Base-by-base conservation (phyloP, 2,797 vertebrate species). In the Psittacula derbiana region DNA sequence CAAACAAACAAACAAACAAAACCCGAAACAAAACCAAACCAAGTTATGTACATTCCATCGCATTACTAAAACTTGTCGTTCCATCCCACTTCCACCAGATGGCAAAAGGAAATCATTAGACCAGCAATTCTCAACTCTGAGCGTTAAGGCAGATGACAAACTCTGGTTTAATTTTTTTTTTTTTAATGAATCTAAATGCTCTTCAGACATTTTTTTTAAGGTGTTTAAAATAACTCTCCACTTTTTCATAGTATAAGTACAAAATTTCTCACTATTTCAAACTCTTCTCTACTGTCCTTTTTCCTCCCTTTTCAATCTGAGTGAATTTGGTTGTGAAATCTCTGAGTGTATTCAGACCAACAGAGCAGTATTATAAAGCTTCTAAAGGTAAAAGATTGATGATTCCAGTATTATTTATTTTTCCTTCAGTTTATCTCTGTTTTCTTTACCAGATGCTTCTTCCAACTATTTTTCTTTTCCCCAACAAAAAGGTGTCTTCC, bases 61-160 rank as follows among this genome's bases (percentile, higher is more conserved):
- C 27, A 2, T 38, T 60, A n/a, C 20, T 62, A 33, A 28, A 62
- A 47, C 50, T 17, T 46, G 78, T 91, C 25, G 74, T 62, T 94
- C 72, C 50, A 72, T 6, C 1, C 25, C 18, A 33, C 30, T 64
- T 70, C 91, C 96, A 95, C 71, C 46, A 96, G 96, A 86, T 91
- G 95, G 96, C 96, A 93, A 74, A 75, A 83, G 16, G 53, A 58
- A 64, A 92, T 64, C 60, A 64, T 46, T 41, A 73, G 9, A 70
- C 7, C 33, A 83, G 24, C n/a, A 86, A 86, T 74, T 44, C 46
- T 84, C 18, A 66, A 15, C 55, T 72, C 11, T 58, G 30, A 72
- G 15, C 8, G 11, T 24, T 19, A 66, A 67, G 10, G 12, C 4
- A 62, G 23, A 33, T 10, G 8, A 62, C 30, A 30, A 75, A 82